Base-by-base conservation (phyloP, 2,888 invertebrate genomes). In the Phortica magna region DNA sequence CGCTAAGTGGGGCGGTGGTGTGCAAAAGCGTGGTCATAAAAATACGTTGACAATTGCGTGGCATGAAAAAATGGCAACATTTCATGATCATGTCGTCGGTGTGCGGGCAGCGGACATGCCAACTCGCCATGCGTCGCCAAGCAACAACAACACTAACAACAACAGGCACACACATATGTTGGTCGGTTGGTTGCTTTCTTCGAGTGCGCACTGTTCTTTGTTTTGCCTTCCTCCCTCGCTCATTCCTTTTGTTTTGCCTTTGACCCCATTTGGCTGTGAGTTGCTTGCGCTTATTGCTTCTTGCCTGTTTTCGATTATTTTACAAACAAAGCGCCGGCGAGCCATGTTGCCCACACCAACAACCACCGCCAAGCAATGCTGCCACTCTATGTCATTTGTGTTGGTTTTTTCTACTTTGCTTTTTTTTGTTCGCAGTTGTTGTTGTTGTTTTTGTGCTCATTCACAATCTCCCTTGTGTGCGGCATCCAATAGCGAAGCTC, bases 11-110 rank as follows among this genome's bases (percentile, higher is more conserved):
- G 31, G 31, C 5, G 31, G 31, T 2, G 31, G 31, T 31, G 31
- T 0, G 31, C 31, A 31, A 31, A 2, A 31, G 5, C 31, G 31
- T 31, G 31, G 31, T 31, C 88, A 87, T 88, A 85, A 85, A 85
- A 88, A 87, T 88, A 85, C 87, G 85, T 84, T 85, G 81, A 80
- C 83, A 87, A 85, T 85, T 87, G 87, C 84, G 82, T 84, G 83
- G 79, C 64, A 78, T 79, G 82, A 64, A 77, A 82, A 68, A 68
- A 42, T 74, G 72, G 75, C 61, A 77, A 80, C 84, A 88, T 83
- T 84, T 82, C 85, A 87, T 88, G 31, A 31, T 31, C 3, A 31
- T 31, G 85, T 83, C 85, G 87, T 84, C 87, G 80, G 77, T 78
- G 31, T 31, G 31, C 0, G 31, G 31, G 31, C 31, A 31, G 31